Evolutionary conservation across 2,113 vertebrate genomes (phyloP).

Genomic region (Phylloscopus trochiloides): DNA sequence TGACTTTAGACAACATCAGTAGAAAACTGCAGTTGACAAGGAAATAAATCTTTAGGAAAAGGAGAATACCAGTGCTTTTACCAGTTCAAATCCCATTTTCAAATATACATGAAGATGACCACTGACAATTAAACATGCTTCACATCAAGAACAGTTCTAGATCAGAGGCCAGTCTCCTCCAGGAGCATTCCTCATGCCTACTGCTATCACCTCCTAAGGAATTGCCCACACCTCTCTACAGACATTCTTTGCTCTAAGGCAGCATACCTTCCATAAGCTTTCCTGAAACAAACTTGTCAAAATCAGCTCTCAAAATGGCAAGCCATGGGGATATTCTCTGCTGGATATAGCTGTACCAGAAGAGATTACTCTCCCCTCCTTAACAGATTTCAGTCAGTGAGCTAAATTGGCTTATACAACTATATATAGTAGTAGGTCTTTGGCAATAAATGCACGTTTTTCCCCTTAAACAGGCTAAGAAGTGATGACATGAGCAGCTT

Average conservation of each 20-base stretch:
- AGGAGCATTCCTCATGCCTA: background rate
- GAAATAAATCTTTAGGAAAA: background rate
- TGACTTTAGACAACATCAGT: background rate
- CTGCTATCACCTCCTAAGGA: background rate
- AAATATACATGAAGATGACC: background rate
- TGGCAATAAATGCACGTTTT: slow-evolving; percentile 20
- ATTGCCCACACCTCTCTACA: background rate
- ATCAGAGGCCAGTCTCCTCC: background rate
- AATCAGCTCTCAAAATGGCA: background rate
- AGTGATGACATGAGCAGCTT: slow-evolving; percentile 27
- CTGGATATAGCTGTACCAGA: background rate
- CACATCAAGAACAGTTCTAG: background rate
- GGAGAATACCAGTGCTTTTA: background rate
- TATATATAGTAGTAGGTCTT: background rate
- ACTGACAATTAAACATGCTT: background rate
- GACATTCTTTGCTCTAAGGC: background rate
- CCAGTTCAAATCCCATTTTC: background rate
- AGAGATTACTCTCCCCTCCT: background rate
- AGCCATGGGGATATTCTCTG: background rate
- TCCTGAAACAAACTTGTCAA: background rate
- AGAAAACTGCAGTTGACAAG: background rate
- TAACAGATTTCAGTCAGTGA: background rate
- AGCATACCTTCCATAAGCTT: background rate
- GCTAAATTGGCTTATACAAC: background rate
- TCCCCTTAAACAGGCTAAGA: slow-evolving; percentile 13